A percentile compares a stretch with the other conserved stretches of the same genome.
Evolutionary conservation across 64 coral and sea anemone genomes (phyloP).

Genomic region (Stylophora pistillata): DNA sequence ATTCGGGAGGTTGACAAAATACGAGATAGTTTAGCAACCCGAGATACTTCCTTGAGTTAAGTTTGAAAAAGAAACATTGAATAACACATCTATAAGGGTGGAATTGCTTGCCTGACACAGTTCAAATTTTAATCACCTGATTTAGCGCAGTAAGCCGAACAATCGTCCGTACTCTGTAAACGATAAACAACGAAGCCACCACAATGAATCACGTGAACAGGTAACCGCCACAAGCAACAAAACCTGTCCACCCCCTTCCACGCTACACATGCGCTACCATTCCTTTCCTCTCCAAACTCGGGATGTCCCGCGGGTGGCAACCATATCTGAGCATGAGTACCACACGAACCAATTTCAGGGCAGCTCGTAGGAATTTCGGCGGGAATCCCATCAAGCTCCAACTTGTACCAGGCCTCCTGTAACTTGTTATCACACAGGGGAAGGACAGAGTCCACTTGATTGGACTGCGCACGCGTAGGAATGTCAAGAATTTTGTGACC

Average conservation of each 20-base stretch:
- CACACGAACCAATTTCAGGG: constrained; percentile 62
- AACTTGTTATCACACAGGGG: constrained; percentile 75
- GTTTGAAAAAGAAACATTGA: neutral
- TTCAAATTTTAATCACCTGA: constrained; percentile 9
- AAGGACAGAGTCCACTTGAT: constrained; percentile 8
- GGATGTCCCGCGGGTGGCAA: constrained; percentile 43
- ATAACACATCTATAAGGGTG: too few relatives aligned
- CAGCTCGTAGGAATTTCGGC: constrained; percentile 77
- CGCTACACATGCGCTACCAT: constrained; percentile 69
- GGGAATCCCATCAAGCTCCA: constrained; percentile 62
- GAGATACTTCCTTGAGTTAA: neutral
- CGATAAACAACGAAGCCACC: constrained; percentile 81
- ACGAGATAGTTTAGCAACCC: too few relatives aligned
- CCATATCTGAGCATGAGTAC: constrained; percentile 83
- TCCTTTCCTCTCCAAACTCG: constrained; percentile 58
- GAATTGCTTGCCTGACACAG: too few relatives aligned
- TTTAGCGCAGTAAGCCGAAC: constrained; percentile 73
- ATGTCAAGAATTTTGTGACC: constrained; percentile 59
- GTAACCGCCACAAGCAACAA: constrained; percentile 85
- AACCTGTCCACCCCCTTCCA: constrained; percentile 63
- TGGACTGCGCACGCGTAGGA: constrained; percentile 37
- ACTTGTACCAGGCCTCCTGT: constrained; percentile 62
- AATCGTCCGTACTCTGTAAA: constrained; percentile 62
- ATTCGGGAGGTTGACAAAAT: too few relatives aligned
- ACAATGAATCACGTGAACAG: constrained; percentile 73